A percentile compares a stretch with the other conserved stretches of the same genome.
phyloP scores from a whole-genome alignment of 2,888 invertebrate species.

The Torymus auratus region DNA sequence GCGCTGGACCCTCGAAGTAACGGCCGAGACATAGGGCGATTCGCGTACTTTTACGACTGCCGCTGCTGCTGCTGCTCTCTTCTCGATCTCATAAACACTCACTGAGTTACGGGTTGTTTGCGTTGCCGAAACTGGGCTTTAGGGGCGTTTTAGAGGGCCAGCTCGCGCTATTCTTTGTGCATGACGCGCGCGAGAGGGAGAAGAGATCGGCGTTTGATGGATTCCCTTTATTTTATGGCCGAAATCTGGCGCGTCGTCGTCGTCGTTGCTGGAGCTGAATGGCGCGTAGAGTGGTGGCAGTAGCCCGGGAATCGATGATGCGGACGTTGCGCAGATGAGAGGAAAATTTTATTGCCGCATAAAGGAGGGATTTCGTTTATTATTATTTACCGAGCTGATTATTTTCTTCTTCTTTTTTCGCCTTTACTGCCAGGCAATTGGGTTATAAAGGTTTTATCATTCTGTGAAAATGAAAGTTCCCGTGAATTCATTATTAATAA shows the following conservation, averaged over 20 bases:
- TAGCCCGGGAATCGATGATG: slow-evolving; percentile 27
- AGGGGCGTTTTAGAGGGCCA: slow-evolving; percentile 63
- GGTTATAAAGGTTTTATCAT: no score
- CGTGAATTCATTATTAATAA: no score
- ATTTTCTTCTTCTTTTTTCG: no score
- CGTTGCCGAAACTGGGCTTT: slow-evolving; percentile 69
- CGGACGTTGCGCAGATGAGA: background rate
- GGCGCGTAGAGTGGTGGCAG: no score
- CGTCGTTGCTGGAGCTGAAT: background rate
- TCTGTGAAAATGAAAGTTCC: no score
- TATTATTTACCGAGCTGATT: slow-evolving; percentile 16
- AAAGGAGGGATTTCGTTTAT: slow-evolving; percentile 23
- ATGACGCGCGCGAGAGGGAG: background rate
- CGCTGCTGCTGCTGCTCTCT: slow-evolving; percentile 16
- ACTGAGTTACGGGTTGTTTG: slow-evolving; percentile 75
- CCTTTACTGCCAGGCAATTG: no score
- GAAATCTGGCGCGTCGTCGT: slow-evolving; percentile 35
- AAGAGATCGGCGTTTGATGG: slow-evolving; percentile 22
- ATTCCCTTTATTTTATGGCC: slow-evolving; percentile 45
- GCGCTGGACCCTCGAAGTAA: slow-evolving; percentile 61
- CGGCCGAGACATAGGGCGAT: slow-evolving; percentile 69
- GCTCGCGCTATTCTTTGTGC: no score
- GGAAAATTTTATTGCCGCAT: slow-evolving; percentile 38
- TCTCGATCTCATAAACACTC: slow-evolving; percentile 72
- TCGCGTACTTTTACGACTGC: slow-evolving; percentile 73